These are phyloP conservation scores for Channa striata DNA, from an alignment of 2,797 vertebrate species.

Conservation along the genomic window DNA sequence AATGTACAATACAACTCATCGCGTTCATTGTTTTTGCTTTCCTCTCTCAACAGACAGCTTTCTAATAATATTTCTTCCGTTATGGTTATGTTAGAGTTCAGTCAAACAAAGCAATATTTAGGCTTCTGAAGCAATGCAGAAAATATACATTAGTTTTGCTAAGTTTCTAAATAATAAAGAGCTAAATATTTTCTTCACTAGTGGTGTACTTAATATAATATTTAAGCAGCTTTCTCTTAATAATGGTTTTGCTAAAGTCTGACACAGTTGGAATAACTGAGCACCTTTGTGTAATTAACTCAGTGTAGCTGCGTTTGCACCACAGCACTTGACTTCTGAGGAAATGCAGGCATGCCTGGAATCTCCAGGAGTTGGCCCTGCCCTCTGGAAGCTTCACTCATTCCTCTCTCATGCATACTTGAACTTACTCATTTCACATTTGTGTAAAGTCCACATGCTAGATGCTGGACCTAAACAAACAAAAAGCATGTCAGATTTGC, in stretches of 20 bases:
- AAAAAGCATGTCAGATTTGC: constrained; percentile 19
- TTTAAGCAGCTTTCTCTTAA: constrained; percentile 6
- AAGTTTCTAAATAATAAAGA: neutral
- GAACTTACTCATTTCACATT: constrained; percentile 64
- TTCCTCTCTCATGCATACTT: constrained; percentile 37
- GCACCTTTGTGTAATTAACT: constrained; percentile 52
- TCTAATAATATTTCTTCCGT: constrained; percentile 52
- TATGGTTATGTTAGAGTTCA: constrained; percentile 11
- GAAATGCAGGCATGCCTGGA: constrained; percentile 83
- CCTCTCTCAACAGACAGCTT: constrained; percentile 36
- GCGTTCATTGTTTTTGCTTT: constrained; percentile 43
- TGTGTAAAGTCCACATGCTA: constrained; percentile 66
- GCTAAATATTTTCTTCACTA: neutral
- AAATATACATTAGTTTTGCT: constrained; percentile 7
- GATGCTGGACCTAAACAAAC: constrained; percentile 18
- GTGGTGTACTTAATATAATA: neutral
- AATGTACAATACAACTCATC: constrained; percentile 56
- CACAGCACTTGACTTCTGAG: constrained; percentile 67
- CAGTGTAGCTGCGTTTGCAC: constrained; percentile 54
- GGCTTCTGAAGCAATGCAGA: neutral
- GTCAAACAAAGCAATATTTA: constrained; percentile 29
- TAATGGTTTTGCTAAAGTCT: constrained; percentile 4
- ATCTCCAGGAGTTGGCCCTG: constrained; percentile 77
- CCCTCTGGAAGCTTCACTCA: constrained; percentile 47
- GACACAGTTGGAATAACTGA: constrained; percentile 1